These are phyloP conservation scores for Leucophenga montana DNA, from an alignment of 2,888 invertebrate species.

Conservation along the genomic window DNA sequence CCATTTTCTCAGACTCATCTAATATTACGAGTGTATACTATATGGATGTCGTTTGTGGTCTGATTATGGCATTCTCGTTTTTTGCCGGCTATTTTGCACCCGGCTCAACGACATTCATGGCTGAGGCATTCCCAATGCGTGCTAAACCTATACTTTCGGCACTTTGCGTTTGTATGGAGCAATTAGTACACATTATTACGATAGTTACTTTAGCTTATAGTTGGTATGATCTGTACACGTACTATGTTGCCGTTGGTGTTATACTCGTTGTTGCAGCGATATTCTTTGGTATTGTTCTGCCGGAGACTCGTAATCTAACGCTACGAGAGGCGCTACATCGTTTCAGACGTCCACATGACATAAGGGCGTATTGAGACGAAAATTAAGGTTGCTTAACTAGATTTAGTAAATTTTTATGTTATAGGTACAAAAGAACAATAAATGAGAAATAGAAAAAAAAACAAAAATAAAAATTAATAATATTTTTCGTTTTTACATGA, in stretches of 20 bases:
- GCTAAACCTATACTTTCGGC: not conserved
- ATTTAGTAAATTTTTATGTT: too few relatives aligned
- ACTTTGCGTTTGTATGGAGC: not conserved
- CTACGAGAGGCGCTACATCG: conserved; percentile 33
- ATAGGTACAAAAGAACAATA: too few relatives aligned
- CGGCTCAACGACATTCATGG: not conserved
- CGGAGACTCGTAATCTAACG: conserved; percentile 36
- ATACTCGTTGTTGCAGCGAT: not conserved
- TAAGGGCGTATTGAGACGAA: conserved; percentile 44
- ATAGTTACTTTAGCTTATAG: not conserved
- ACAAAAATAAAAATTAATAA: too few relatives aligned
- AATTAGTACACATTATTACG: not conserved
- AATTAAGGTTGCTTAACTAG: too few relatives aligned
- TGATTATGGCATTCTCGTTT: not conserved
- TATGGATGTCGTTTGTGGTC: not conserved
- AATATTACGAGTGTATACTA: conserved; percentile 23
- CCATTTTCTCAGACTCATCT: conserved; percentile 11
- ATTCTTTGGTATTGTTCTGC: conserved; percentile 24
- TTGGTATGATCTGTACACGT: not conserved
- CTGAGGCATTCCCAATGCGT: not conserved
- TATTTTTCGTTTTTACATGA: too few relatives aligned
- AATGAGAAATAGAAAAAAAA: too few relatives aligned
- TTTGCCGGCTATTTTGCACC: conserved; percentile 5
- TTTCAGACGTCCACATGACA: conserved; percentile 27
- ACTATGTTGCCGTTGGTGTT: not conserved